Conservation (phyloP, 2,797 vertebrate genomes). For the Mareca strepera region DNA sequence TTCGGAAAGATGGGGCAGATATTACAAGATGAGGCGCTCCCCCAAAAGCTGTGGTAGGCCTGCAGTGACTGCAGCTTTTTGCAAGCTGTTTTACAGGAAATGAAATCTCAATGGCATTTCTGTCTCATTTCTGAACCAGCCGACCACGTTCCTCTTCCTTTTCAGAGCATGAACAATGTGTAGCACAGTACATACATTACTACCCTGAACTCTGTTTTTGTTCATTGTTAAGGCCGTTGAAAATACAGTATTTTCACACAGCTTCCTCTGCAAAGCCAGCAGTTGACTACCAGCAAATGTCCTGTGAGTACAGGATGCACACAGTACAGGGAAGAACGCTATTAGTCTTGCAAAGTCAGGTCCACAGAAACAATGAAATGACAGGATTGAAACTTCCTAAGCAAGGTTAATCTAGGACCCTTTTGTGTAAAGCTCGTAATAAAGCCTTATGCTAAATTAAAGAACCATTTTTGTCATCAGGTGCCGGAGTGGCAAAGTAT, state of each 20-base stretch:
- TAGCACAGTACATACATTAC: neutral
- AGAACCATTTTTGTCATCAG: neutral
- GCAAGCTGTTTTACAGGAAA: slow-evolving; percentile 6
- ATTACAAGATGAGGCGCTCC: neutral
- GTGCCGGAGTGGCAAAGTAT: neutral
- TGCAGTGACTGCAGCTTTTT: neutral
- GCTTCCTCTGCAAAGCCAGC: neutral
- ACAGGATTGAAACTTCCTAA: slow-evolving; percentile 7
- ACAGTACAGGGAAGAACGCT: neutral
- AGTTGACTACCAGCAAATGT: neutral
- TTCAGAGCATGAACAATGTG: slow-evolving; percentile 4
- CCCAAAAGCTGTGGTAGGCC: neutral
- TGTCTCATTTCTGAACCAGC: slow-evolving; percentile 56
- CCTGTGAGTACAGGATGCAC: neutral
- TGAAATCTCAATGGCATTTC: slow-evolving; percentile 26
- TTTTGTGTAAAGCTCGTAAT: neutral
- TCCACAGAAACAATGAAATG: neutral
- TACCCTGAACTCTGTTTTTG: neutral
- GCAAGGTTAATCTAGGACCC: neutral
- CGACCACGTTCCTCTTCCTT: slow-evolving; percentile 49
- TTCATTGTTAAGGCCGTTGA: slow-evolving; percentile 16
- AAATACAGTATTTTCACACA: slow-evolving; percentile 11
- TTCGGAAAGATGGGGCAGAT: neutral
- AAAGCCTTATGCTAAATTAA: neutral
- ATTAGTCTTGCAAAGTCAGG: neutral